Conservation (phyloP, 2,888 invertebrate species). For the Catocala sponsa region DNA sequence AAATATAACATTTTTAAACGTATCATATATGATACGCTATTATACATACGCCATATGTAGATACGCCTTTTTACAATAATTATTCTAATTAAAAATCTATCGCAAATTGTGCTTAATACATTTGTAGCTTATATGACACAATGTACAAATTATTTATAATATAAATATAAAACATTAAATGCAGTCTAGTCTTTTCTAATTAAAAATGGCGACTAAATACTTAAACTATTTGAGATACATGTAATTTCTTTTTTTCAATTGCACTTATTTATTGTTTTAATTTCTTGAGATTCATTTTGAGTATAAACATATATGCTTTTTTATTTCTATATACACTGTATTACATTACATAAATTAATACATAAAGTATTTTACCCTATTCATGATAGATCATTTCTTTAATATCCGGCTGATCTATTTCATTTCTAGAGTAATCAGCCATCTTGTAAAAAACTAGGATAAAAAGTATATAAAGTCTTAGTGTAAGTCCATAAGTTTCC, state of each 20-base stretch:
- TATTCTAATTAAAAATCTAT: slow-evolving; percentile 19
- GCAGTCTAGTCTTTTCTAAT: slow-evolving; percentile 66
- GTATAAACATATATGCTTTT: background rate
- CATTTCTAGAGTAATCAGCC: too few relatives aligned
- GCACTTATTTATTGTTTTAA: slow-evolving; percentile 10
- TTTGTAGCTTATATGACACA: slow-evolving; percentile 70
- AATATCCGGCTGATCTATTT: too few relatives aligned
- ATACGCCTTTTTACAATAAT: slow-evolving; percentile 16
- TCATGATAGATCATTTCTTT: too few relatives aligned
- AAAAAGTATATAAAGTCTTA: too few relatives aligned
- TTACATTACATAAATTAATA: too few relatives aligned
- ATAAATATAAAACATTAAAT: slow-evolving; percentile 62
- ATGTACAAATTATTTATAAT: slow-evolving; percentile 53
- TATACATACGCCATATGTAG: slow-evolving; percentile 3
- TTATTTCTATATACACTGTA: too few relatives aligned
- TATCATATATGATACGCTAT: too few relatives aligned
- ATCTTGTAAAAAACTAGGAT: too few relatives aligned
- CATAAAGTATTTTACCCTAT: too few relatives aligned
- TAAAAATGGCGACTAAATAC: slow-evolving; percentile 52
- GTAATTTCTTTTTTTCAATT: slow-evolving; percentile 35
- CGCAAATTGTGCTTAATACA: slow-evolving; percentile 43
- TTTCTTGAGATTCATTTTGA: background rate
- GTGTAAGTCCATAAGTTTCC: too few relatives aligned
- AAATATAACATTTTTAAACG: too few relatives aligned
- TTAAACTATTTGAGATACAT: slow-evolving; percentile 53